These are phyloP conservation scores for Notodonta dromedarius DNA, from an alignment of 2,888 invertebrate species.

Conservation along the genomic window DNA sequence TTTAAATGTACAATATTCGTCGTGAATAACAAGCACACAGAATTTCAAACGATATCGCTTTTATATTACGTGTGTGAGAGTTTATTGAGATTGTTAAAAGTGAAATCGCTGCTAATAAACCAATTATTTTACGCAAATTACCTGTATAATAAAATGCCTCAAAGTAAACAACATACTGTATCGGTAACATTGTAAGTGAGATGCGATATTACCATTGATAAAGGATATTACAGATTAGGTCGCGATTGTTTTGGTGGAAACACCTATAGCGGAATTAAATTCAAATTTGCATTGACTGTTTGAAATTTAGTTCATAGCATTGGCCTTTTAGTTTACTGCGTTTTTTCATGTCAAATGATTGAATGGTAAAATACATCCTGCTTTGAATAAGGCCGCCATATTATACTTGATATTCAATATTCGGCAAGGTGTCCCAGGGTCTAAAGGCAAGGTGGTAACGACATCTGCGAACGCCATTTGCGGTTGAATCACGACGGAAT, in stretches of 20 bases:
- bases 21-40: constrained; percentile 59
- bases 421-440: constrained; percentile 57
- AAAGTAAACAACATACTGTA: not conserved
- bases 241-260: constrained; percentile 32
- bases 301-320: not conserved
- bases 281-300: constrained; percentile 6
- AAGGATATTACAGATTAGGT: constrained; percentile 19
- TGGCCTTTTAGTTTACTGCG: too few species aligned
- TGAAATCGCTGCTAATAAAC: constrained; percentile 30
- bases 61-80: constrained; percentile 37
- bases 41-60: constrained; percentile 46
- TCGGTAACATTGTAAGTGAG: too few species aligned
- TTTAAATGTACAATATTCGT: constrained; percentile 56
- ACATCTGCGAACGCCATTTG: constrained; percentile 63
- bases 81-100: constrained; percentile 36
- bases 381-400: constrained; percentile 25
- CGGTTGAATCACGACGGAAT: constrained; percentile 65
- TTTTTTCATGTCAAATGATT: not conserved
- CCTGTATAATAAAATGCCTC: not conserved
- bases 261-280: constrained; percentile 38
- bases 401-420: constrained; percentile 48
- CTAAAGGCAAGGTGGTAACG: constrained; percentile 60
- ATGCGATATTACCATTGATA: constrained; percentile 6
- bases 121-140: not conserved
- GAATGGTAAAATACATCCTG: constrained; percentile 13